Evolutionary conservation across 53 echinoderm and acorn worm species (phyloP), one percentile per base, ranked within the genome.

Genomic region (Stichopus horrens): DNA sequence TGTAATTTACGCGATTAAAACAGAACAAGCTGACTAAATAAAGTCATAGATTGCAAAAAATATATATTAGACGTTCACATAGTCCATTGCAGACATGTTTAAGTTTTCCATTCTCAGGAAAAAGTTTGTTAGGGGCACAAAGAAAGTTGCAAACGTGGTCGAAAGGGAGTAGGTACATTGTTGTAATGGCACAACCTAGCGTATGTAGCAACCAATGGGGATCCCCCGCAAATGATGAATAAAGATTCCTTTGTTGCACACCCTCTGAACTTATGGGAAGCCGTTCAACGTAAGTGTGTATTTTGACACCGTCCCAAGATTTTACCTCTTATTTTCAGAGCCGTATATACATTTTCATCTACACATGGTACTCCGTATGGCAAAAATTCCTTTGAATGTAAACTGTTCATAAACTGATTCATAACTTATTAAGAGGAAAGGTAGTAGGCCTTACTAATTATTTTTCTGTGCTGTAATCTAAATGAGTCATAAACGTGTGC

Each of bases 181-280:
- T 10, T 63, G 16, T 16, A 63, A 63, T 63, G 63, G 63, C 63
- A 10, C 16, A 13, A 63, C 16, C 11, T 63, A 63, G 63, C 63
- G 63, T 63, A 63, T 63, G 63, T 63, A 63, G 63, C 63, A 63
- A 63, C 63, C 63, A 63, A 63, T 63, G 63, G 63, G 63, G 63
- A 63, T 63, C 63, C 63, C 63, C 63, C 63, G 63, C 63, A 63
- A 63, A 63, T 7, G 63, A 63, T 63, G 63, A 63, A 63, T 63
- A 63, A 63, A 63, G 63, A 63, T 63, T 63, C 63, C 63, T 63
- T 63, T 63, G 63, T 63, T 63, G 63, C 63, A 63, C 63, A 63
- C 63, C 63, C 63, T 63, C 16, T 16, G 16, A 13, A 16, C 63
- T 63, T 37, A 63, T 63, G 8, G 63, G 11, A 63, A 63, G 63